Conservation (phyloP, 2,113 vertebrate genomes). For the Calyptomena viridis region DNA sequence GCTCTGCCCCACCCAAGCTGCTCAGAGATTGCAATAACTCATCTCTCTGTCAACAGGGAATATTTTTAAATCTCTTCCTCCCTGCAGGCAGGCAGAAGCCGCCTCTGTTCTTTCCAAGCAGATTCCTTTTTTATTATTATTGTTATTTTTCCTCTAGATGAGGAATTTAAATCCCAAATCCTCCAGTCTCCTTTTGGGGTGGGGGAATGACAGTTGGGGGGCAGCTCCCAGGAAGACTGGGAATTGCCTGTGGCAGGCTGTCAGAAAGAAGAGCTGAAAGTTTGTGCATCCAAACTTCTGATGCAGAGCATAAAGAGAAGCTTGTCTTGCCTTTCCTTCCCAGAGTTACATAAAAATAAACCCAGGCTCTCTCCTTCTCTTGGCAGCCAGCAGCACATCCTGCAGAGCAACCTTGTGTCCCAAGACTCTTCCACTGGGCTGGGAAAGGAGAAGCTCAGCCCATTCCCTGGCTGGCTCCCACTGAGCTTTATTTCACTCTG, state of each 20-base stretch:
- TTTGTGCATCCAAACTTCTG: neutral
- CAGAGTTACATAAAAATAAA: neutral
- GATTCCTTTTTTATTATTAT: neutral
- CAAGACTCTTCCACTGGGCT: neutral
- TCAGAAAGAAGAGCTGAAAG: neutral
- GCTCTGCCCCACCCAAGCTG: neutral
- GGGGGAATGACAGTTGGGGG: neutral
- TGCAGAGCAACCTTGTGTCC: neutral
- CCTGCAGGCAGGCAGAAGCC: neutral
- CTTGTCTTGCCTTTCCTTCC: neutral
- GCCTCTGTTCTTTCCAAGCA: neutral
- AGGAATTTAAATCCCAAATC: neutral
- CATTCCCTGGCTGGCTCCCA: neutral
- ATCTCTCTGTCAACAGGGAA: neutral
- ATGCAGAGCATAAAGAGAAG: neutral
- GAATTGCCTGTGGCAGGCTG: neutral
- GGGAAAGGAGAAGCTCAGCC: neutral
- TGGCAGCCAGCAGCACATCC: constrained; percentile 7
- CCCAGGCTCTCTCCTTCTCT: neutral
- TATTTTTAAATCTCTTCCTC: constrained; percentile 19
- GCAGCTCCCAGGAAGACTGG: neutral
- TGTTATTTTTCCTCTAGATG: neutral
- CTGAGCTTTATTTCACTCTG: neutral
- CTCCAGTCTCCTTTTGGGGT: neutral
- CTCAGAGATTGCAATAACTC: neutral